Evolutionary conservation across 2,797 vertebrate species (phyloP).

Genomic region (Psittacula derbiana): DNA sequence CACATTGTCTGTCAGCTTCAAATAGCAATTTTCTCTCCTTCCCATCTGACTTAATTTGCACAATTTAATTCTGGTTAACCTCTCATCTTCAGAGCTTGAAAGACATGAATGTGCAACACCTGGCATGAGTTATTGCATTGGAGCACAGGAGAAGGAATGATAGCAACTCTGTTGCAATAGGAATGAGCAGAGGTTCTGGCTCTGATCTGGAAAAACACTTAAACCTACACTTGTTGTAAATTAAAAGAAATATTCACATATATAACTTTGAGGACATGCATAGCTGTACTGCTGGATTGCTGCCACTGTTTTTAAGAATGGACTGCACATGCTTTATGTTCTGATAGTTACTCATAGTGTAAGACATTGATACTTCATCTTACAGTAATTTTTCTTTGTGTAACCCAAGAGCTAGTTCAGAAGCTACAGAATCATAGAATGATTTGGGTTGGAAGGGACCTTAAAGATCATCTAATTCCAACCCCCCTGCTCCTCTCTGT

Average conservation of each 20-base stretch:
- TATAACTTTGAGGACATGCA: background rate
- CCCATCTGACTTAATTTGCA: conserved; percentile 19
- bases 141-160: background rate
- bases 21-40: conserved; percentile 28
- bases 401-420: background rate
- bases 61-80: conserved; percentile 34
- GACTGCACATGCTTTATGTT: background rate
- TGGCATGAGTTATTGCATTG: background rate
- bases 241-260: background rate
- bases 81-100: conserved; percentile 26
- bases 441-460: background rate
- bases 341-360: background rate
- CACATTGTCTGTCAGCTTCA: conserved; percentile 12
- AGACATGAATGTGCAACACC: background rate
- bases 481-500: background rate
- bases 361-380: background rate
- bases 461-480: background rate
- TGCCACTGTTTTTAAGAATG: background rate
- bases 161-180: background rate
- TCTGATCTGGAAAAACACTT: background rate
- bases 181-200: background rate
- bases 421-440: background rate
- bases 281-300: background rate
- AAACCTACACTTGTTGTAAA: background rate
- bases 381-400: background rate